Evolutionary conservation across 2,113 vertebrate species (phyloP).

Genomic region (Natator depressus): DNA sequence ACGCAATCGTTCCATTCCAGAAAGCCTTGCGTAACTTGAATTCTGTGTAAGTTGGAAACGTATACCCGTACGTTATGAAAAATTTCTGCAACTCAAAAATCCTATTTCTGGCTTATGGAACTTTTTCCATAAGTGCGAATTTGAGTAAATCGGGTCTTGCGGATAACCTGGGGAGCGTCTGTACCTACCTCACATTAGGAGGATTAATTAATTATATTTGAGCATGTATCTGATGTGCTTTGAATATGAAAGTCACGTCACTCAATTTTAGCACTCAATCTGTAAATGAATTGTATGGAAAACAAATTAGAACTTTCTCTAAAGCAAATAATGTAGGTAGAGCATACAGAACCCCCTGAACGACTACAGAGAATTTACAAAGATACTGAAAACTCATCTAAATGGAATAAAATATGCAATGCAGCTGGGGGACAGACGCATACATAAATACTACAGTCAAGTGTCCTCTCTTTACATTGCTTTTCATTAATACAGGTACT

Average conservation of each 20-base stretch:
- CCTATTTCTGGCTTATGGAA: too few species aligned
- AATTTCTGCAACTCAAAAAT: too few species aligned
- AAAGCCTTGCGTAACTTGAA: too few species aligned
- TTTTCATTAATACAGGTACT: background rate
- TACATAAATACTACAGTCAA: rapidly evolving
- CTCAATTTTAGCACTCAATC: background rate
- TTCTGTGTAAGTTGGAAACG: too few species aligned
- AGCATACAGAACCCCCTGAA: background rate
- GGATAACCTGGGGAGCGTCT: too few species aligned
- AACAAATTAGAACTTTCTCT: background rate
- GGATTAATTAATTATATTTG: conserved; percentile 9
- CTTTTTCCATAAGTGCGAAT: too few species aligned
- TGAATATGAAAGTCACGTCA: background rate
- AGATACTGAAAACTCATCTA: background rate
- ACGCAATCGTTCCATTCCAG: too few species aligned
- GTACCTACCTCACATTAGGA: background rate
- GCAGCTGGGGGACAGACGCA: rapidly evolving
- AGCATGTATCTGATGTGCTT: background rate
- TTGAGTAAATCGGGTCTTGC: too few species aligned
- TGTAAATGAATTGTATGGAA: background rate
- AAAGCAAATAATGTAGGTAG: background rate
- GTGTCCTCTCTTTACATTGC: background rate
- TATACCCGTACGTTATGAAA: too few species aligned
- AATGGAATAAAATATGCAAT: background rate
- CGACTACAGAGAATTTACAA: background rate